Percentiles rank a stretch among this genome's conserved stretches.
Conservation (phyloP, 2,113 vertebrate species). For the Rhabdornis inornatus region DNA sequence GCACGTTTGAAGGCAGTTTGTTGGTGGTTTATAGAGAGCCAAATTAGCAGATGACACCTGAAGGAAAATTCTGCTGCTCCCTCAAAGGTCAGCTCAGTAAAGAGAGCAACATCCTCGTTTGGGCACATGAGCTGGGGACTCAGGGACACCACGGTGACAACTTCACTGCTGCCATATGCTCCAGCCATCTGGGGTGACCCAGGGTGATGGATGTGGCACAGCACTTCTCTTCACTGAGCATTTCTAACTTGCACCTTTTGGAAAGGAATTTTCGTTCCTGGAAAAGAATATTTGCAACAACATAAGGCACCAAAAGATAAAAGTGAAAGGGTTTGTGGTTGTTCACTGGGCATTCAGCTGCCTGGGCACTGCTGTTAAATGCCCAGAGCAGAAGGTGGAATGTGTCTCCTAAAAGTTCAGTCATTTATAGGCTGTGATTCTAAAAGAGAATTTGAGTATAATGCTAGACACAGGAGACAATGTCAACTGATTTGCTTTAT, state of each 20-base stretch:
- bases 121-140: not conserved
- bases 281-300: not conserved
- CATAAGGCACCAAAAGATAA: not conserved
- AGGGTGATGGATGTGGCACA: not conserved
- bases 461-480: not conserved
- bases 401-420: not conserved
- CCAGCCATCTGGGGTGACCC: conserved; percentile 33
- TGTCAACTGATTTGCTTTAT: not conserved
- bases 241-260: not conserved
- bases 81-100: conserved; percentile 53
- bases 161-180: conserved; percentile 48
- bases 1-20: not conserved
- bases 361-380: not conserved
- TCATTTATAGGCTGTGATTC: not conserved
- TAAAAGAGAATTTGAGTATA: not conserved
- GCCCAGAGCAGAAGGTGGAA: not conserved
- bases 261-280: not conserved
- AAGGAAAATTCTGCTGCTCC: conserved; percentile 30
- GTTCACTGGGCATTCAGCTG: not conserved
- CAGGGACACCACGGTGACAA: not conserved
- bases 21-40: not conserved
- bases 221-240: not conserved
- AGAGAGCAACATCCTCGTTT: not conserved
- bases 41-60: conserved; percentile 45
- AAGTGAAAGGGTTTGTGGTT: not conserved